These are phyloP conservation scores for Mesitornis unicolor DNA, from an alignment of 2,113 vertebrate species.

Conservation along the genomic window DNA sequence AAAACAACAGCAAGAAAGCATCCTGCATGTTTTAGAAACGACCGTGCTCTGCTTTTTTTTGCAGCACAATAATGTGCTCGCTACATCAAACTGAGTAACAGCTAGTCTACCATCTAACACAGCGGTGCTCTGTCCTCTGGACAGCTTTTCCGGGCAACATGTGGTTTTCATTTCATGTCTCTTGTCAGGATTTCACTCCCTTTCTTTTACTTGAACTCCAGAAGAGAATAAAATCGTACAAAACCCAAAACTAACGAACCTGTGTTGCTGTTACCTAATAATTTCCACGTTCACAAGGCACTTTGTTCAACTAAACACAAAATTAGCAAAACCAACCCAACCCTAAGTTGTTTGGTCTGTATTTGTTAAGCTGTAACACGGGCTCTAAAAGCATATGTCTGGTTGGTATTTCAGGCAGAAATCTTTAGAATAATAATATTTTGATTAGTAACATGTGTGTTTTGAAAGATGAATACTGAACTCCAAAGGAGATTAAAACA, in stretches of 20 bases:
- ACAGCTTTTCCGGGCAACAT: conserved; percentile 14
- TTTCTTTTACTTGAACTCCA: conserved; percentile 3
- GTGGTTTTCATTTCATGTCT: conserved; percentile 11
- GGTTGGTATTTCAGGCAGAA: conserved; percentile 5
- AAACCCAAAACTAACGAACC: background rate
- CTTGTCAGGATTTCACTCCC: background rate
- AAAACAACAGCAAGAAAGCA: background rate
- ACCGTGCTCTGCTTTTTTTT: background rate
- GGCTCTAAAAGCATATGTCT: conserved; percentile 13
- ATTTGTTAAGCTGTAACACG: background rate
- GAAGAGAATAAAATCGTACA: background rate
- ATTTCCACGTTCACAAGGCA: background rate
- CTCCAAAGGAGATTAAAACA: conserved; percentile 35
- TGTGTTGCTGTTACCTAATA: background rate
- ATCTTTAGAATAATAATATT: conserved; percentile 41
- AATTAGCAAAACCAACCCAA: background rate
- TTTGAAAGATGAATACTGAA: conserved; percentile 45
- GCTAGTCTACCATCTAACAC: background rate
- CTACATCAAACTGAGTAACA: background rate
- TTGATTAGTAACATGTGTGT: conserved; percentile 52
- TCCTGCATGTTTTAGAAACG: background rate
- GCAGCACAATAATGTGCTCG: background rate
- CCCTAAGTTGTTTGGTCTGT: background rate
- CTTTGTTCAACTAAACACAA: background rate
- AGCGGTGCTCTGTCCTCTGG: background rate